A percentile compares a stretch with the other conserved stretches of the same genome.
Conservation (phyloP, 2,113 vertebrate species). For the Tragelaphus imberbis region DNA sequence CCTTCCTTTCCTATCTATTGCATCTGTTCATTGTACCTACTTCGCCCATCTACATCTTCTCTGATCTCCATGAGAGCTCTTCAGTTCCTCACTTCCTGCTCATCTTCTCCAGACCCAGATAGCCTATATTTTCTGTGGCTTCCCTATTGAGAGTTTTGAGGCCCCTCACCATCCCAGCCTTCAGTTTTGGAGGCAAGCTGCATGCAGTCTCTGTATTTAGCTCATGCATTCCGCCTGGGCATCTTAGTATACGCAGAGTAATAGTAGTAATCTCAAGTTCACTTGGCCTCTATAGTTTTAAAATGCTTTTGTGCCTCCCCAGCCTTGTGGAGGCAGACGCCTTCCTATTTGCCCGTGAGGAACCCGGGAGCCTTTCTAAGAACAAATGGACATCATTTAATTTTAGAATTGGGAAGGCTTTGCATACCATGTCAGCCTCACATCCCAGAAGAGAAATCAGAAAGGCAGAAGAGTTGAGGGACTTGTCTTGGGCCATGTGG, state of each 20-base stretch:
- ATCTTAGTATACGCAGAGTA: neutral
- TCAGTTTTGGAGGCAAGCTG: neutral
- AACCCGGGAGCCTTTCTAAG: slow-evolving; percentile 47
- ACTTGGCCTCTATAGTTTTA: neutral
- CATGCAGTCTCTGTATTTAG: neutral
- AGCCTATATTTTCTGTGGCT: neutral
- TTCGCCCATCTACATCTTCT: neutral
- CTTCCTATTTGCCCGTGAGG: neutral
- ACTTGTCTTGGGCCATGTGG: neutral
- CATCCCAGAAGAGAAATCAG: neutral
- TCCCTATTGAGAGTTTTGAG: neutral
- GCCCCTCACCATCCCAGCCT: neutral
- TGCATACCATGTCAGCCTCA: neutral
- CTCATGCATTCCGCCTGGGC: neutral
- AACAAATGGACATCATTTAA: slow-evolving; percentile 26
- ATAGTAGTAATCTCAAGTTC: neutral
- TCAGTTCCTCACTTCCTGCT: neutral
- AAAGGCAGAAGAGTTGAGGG: neutral
- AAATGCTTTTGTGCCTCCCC: neutral
- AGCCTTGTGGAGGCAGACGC: neutral
- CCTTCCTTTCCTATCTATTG: neutral
- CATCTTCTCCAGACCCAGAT: neutral
- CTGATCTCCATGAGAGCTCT: neutral
- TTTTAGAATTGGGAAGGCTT: slow-evolving; percentile 39
- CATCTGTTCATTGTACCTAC: neutral